These are phyloP conservation scores for Montipora capitata DNA, from an alignment of 92 coral and sea anemone species.

Conservation along the genomic window DNA sequence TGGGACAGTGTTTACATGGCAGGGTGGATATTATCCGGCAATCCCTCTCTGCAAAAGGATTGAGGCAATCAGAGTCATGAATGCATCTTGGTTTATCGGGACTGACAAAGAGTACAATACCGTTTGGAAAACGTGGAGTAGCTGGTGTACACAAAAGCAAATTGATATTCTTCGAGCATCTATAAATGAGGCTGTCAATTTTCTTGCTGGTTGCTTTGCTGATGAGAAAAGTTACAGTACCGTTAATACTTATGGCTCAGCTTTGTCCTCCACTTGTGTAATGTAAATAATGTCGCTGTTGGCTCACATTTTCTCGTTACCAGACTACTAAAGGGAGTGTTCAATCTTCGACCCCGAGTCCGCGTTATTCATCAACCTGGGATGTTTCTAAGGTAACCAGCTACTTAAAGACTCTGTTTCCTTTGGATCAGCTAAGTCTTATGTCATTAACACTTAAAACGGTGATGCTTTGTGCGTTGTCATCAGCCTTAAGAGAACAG, in stretches of 20 bases:
- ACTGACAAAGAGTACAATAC: conserved; percentile 63
- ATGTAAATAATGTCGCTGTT: conserved; percentile 26
- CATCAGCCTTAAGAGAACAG: conserved; percentile 70
- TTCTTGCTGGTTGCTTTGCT: conserved; percentile 22
- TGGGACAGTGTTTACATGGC: background rate
- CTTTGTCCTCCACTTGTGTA: conserved; percentile 55
- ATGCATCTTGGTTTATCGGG: conserved; percentile 56
- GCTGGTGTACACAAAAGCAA: conserved; percentile 53
- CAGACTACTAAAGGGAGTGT: conserved; percentile 70
- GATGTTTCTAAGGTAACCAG: conserved; percentile 72
- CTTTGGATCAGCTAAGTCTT: conserved; percentile 61
- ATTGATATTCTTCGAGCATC: conserved; percentile 54
- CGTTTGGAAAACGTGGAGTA: conserved; percentile 65
- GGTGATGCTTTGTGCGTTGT: conserved; percentile 69
- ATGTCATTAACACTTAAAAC: conserved; percentile 69
- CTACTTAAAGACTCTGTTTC: conserved; percentile 62
- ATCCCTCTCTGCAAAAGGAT: conserved; percentile 38
- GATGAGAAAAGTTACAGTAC: conserved; percentile 65
- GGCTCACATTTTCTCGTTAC: conserved; percentile 71
- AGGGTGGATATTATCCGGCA: conserved; percentile 60
- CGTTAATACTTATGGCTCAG: conserved; percentile 54
- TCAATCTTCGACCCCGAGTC: conserved; percentile 48
- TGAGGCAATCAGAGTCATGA: conserved; percentile 29
- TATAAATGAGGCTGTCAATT: conserved; percentile 31
- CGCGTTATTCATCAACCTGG: conserved; percentile 72